A percentile compares a stretch with the other conserved stretches of the same genome.
These are phyloP conservation scores for Crypturellus undulatus DNA, from an alignment of 2,113 vertebrate species.

Conservation along the genomic window DNA sequence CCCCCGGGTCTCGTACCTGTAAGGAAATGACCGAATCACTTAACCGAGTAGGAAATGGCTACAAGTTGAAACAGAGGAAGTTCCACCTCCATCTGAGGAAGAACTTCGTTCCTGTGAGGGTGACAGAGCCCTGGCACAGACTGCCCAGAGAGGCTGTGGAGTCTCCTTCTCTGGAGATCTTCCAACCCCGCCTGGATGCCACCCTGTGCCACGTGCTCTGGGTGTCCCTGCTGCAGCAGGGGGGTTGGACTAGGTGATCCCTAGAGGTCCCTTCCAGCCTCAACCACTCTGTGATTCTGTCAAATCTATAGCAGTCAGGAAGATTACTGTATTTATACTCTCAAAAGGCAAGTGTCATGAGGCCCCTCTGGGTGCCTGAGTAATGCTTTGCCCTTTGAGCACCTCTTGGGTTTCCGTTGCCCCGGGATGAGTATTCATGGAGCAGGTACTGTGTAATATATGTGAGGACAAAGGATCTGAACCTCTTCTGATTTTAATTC, in stretches of 20 bases:
- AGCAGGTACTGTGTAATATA: rapidly evolving
- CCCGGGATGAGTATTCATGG: not conserved
- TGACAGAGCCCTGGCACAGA: too few relatives aligned
- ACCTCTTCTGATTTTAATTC: not conserved
- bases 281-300: too few relatives aligned
- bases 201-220: too few relatives aligned
- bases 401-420: not conserved
- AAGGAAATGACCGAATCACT: not conserved
- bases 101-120: too few relatives aligned
- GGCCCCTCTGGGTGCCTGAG: not conserved
- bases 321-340: not conserved
- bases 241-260: too few relatives aligned
- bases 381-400: not conserved
- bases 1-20: rapidly evolving
- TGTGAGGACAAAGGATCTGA: not conserved
- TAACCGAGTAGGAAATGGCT: not conserved
- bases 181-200: too few relatives aligned
- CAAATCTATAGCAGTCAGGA: not conserved
- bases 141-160: too few relatives aligned
- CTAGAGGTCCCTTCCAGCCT: too few relatives aligned
- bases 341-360: not conserved
- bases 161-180: too few relatives aligned
- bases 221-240: too few relatives aligned
- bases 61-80: too few relatives aligned
- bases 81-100: too few relatives aligned